Evolutionary conservation across 2,113 vertebrate genomes (phyloP), one percentile per base, ranked within the genome.

Genomic region (Ameiurus melas): DNA sequence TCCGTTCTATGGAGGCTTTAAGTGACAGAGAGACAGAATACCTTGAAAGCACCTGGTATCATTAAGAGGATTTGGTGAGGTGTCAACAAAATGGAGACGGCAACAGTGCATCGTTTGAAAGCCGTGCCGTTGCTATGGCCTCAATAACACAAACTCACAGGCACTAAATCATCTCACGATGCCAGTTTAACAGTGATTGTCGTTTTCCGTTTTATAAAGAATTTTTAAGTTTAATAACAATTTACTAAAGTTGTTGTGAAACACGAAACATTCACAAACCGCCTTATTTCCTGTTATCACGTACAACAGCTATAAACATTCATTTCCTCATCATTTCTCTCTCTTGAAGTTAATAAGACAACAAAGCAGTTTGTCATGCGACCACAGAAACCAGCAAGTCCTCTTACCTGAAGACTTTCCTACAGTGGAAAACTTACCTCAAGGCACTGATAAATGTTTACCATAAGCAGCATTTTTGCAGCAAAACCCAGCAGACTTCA

Each of bases 151-250:
- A 87, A 90, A 75, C 77, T 86, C 86, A 64, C 89, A 75, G 90
- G 88, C 89, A 91, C 93, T 94, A 91, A 93, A 92, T 94, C 93
- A 93, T 90, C 85, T 25, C 25, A 66, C 9, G 1, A 27, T 64
- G 25, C 9, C 25, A n/a, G 1, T 60, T 60, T 60, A 17, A 1
- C 16, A 58, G 57, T 6, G 58, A 62, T 62, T 60, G 22, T 4
- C 2, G 10, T 53, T 58, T 60, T 60, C 4, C 12, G 13, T 53
- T 58, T 20, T 22, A 60, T 60, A 7, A 60, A 6, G 22, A 60
- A 60, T 60, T 22, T 22, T 22, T 22, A 60, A 66, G 62, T n/a
- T 66, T 58, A 4, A 1, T 6, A 30, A 68, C 33, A 17, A 70
- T 70, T 70, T 33, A 70, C 17, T 70, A 33, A 70, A 33, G 66